Evolutionary conservation across 2,797 vertebrate species (phyloP), one percentile per base, ranked within the genome.

Genomic region (Euphonia xanthogaster): DNA sequence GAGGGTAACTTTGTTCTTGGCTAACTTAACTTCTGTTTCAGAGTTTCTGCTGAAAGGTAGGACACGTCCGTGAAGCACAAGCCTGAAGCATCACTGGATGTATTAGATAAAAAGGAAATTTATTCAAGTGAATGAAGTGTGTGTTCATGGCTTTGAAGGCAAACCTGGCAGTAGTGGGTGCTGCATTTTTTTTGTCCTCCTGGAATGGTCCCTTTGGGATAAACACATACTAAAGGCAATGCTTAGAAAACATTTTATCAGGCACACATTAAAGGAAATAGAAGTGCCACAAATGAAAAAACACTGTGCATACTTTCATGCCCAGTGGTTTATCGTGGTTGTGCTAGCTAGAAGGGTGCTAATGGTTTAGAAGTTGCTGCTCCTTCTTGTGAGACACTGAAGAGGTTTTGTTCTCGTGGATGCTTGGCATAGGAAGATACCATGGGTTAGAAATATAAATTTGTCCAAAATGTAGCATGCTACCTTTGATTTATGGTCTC

Each of bases 41-140:
- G 91, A 96, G 88, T 93, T 92, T 93, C 91, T 93, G 71, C 94
- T 94, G 79, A 95, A 94, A 96, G 95, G 86, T 90, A 96, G 84
- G 89, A 91, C 84, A 68, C 79, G 62, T 94, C 95, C 86, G 60
- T 94, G 58, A 77, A 89, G 92, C 66, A 91, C 45, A 87, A 97
- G 97, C 97, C 96, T 93, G 94, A 93, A 98, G 97, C 96, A 96
- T 96, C 96, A 81, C 97, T 97, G 97, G 96, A 95, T 97, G 63
- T 88, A 96, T 96, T 97, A 96, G 97, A 97, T 95, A 96, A 96
- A 97, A 97, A 95, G 80, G 77, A 97, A 98, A 98, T 97, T 93
- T 96, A 97, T 97, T 95, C 96, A 96, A 95, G 95, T 95, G 95
- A 97, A 95, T 93, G 94, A 95, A 96, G 80, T 88, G 85, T 81